Percentiles rank a stretch among this genome's conserved stretches.
These are phyloP conservation scores for Chlorospingus flavigularis DNA, from an alignment of 2,797 vertebrate species.

Conservation along the genomic window DNA sequence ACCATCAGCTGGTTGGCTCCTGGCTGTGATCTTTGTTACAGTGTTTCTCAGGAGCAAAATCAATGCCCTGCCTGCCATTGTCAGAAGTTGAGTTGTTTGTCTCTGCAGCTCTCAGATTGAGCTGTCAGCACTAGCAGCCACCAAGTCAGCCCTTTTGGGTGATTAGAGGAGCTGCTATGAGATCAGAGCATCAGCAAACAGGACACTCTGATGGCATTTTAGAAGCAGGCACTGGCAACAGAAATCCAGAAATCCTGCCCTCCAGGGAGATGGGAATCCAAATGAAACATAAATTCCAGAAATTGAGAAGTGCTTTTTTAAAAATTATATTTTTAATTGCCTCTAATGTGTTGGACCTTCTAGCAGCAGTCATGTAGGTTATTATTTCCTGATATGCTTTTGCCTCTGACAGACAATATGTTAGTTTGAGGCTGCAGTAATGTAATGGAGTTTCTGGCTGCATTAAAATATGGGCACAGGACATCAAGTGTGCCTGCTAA, in stretches of 20 bases:
- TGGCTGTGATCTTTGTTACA: background rate
- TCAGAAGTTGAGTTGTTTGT: background rate
- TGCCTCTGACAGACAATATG: background rate
- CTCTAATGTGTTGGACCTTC: background rate
- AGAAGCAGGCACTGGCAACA: fast-evolving
- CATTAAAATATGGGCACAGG: background rate
- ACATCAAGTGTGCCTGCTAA: background rate
- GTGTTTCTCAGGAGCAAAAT: background rate
- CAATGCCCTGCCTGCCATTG: background rate
- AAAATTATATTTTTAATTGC: background rate
- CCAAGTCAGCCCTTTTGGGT: background rate
- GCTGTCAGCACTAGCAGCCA: background rate
- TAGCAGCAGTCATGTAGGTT: background rate
- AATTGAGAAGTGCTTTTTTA: background rate
- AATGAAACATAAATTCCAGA: background rate
- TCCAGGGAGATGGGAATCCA: background rate
- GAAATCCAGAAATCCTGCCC: background rate
- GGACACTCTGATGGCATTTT: background rate
- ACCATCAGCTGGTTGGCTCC: background rate
- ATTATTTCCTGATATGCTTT: background rate
- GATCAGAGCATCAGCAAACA: background rate
- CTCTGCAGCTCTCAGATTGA: background rate
- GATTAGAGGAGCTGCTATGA: background rate
- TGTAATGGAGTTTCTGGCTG: background rate
- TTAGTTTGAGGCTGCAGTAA: background rate